phyloP scores from a whole-genome alignment of 2,888 invertebrate genomes.

The Hyles lineata region DNA sequence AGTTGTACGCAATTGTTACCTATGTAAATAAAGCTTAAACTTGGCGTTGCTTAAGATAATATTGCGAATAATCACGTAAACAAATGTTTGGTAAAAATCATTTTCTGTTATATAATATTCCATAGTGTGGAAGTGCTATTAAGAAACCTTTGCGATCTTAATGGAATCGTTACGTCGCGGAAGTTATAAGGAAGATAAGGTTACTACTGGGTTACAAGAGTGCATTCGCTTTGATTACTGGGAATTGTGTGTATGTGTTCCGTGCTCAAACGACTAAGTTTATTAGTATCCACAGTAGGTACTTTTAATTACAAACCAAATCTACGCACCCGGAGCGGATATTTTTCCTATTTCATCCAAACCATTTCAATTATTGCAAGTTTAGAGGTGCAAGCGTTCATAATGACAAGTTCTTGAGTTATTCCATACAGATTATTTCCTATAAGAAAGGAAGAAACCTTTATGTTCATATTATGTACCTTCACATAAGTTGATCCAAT shows the following conservation, averaged over 20 bases:
- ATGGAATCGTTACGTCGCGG: slow-evolving; percentile 10
- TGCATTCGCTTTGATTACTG: not conserved
- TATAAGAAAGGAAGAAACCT: too few species aligned
- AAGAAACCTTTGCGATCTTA: not conserved
- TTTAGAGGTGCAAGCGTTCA: too few species aligned
- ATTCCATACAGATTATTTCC: too few species aligned
- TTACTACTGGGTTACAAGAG: not conserved
- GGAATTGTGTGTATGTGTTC: not conserved
- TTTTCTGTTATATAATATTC: not conserved
- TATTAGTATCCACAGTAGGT: not conserved
- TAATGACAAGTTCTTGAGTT: too few species aligned
- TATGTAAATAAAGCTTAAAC: slow-evolving; percentile 78
- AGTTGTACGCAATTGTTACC: slow-evolving; percentile 74
- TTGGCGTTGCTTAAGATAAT: slow-evolving; percentile 64
- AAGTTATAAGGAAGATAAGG: slow-evolving; percentile 5
- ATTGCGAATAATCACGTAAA: slow-evolving; percentile 54
- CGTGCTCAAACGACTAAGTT: not conserved
- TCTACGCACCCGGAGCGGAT: not conserved
- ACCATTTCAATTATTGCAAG: too few species aligned
- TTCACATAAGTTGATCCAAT: not conserved
- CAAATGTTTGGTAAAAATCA: slow-evolving; percentile 29
- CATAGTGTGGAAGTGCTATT: not conserved
- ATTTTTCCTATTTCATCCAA: too few species aligned
- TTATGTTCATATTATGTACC: not conserved
- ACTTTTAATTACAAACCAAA: not conserved